These are phyloP conservation scores for Poecilia picta DNA, from an alignment of 2,797 vertebrate genomes.

Conservation along the genomic window DNA sequence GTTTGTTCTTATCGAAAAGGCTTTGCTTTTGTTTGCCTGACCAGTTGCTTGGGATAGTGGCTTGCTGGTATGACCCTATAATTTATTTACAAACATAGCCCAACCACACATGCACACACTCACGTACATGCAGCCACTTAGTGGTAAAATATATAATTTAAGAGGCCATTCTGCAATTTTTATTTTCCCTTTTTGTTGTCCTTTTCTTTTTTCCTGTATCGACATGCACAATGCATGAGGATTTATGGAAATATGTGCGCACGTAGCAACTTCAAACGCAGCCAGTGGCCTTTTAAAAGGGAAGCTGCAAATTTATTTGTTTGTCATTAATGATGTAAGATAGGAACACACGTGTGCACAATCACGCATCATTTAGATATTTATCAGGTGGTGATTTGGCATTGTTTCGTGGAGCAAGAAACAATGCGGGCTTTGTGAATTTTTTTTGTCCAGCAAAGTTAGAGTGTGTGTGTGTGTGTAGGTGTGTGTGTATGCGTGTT, in stretches of 20 bases:
- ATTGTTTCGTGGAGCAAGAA: conserved; percentile 19
- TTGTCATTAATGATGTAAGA: conserved; percentile 65
- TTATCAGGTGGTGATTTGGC: conserved; percentile 29
- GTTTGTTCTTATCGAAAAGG: conserved; percentile 49
- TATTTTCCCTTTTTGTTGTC: conserved; percentile 48
- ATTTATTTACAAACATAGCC: conserved; percentile 80
- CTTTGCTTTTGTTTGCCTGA: conserved; percentile 58
- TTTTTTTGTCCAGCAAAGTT: background rate
- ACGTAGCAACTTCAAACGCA: conserved; percentile 64
- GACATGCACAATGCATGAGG: conserved; percentile 79
- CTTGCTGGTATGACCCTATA: conserved; percentile 74
- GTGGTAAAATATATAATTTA: conserved; percentile 84
- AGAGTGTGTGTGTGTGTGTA: background rate
- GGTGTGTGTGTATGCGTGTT: background rate
- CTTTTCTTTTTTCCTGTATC: conserved; percentile 39
- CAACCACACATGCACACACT: conserved; percentile 28
- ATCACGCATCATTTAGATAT: conserved; percentile 60
- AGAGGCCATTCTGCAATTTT: conserved; percentile 67
- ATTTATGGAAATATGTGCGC: conserved; percentile 77
- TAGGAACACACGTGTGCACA: conserved; percentile 45
- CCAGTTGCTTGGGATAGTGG: conserved; percentile 64
- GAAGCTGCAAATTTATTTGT: conserved; percentile 73
- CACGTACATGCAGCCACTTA: conserved; percentile 61
- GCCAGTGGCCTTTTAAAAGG: conserved; percentile 73
- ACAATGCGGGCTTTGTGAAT: background rate